phyloP scores from a whole-genome alignment of 2,113 vertebrate genomes.

The Scopus umbretta region DNA sequence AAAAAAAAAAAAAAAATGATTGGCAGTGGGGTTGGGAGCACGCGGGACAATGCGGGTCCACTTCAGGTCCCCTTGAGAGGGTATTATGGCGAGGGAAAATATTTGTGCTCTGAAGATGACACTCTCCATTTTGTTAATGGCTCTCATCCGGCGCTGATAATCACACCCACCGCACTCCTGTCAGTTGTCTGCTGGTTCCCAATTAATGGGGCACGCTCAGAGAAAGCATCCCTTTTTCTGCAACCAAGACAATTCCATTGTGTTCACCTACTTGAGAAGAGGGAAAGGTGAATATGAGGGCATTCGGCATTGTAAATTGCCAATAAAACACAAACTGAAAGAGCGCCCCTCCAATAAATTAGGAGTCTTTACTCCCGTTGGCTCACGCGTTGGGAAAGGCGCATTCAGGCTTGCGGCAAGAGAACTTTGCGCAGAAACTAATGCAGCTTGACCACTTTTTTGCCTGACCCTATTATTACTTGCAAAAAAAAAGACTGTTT shows the following conservation, averaged over 20 bases:
- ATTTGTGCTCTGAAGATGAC: conserved; percentile 81
- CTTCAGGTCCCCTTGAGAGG: conserved; percentile 83
- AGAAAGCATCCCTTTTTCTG: conserved; percentile 66
- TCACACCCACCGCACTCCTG: conserved; percentile 62
- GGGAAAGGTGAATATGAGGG: conserved; percentile 73
- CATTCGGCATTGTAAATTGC: conserved; percentile 69
- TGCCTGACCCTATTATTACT: background rate
- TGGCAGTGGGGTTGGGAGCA: conserved; percentile 26
- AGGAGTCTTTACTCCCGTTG: conserved; percentile 6
- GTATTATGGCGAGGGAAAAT: conserved; percentile 81
- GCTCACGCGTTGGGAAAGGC: background rate
- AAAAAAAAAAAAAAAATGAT: conserved; percentile 11
- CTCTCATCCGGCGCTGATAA: conserved; percentile 69
- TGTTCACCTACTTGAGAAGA: conserved; percentile 73
- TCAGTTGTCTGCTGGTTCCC: conserved; percentile 55
- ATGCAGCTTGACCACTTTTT: background rate
- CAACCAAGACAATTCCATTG: conserved; percentile 70
- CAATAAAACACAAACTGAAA: conserved; percentile 63
- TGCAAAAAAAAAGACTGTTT: background rate
- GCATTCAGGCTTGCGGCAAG: background rate
- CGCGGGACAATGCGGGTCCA: conserved; percentile 72
- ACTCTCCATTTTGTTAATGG: conserved; percentile 79
- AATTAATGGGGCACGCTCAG: conserved; percentile 57
- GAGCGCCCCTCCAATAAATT: conserved; percentile 59
- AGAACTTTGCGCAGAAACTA: background rate